Percentiles rank a stretch among this genome's conserved stretches.
phyloP scores from a whole-genome alignment of 2,888 invertebrate species.

The Nowickia ferox region DNA sequence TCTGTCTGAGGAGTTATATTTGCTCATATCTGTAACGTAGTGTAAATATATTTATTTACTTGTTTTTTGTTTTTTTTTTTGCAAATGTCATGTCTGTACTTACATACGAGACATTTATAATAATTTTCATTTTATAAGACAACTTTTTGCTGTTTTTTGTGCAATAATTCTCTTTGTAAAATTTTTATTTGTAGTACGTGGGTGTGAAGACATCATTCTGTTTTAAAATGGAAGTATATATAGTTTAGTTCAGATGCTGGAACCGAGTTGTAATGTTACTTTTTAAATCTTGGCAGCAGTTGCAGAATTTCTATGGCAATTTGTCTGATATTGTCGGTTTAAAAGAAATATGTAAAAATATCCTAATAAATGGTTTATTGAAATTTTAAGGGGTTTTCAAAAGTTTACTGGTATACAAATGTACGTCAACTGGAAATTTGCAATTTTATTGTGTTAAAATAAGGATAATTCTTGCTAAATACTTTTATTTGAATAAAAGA shows the following conservation, averaged over 20 bases:
- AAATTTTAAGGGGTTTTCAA: not conserved
- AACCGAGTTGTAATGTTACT: not conserved
- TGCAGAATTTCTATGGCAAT: not conserved
- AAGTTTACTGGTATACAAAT: not conserved
- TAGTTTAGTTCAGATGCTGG: not conserved
- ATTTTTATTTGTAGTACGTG: not conserved
- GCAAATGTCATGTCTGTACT: not conserved
- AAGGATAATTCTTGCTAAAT: not conserved
- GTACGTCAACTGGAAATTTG: not conserved
- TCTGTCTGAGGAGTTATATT: not conserved
- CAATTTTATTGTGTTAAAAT: not conserved
- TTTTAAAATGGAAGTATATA: not conserved
- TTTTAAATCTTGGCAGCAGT: not conserved
- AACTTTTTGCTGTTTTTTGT: not conserved
- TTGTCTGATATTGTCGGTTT: slow-evolving; percentile 2
- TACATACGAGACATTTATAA: not conserved
- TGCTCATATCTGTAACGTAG: not conserved
- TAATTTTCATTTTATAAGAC: not conserved
- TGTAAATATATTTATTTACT: not conserved
- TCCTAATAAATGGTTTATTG: not conserved
- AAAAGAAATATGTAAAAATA: not conserved
- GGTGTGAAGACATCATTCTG: not conserved
- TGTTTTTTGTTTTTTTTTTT: not conserved
- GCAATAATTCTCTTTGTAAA: not conserved
- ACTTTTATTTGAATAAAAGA: not conserved